These are phyloP conservation scores for Aricia artaxerxes DNA, from an alignment of 2,888 invertebrate genomes.

Conservation along the genomic window DNA sequence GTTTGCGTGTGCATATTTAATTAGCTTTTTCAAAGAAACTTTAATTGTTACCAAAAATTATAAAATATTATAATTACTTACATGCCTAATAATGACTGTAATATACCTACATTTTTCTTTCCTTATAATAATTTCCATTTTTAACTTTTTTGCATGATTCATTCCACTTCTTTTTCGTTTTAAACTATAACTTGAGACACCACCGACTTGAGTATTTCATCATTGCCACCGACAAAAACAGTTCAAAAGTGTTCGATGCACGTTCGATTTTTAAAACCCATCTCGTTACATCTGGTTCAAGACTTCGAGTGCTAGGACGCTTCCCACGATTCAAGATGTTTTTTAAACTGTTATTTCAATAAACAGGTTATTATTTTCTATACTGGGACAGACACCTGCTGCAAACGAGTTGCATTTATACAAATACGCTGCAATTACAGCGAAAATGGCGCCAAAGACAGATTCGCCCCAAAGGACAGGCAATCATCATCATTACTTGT, in stretches of 20 bases:
- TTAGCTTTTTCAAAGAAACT: not conserved
- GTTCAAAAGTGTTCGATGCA: not conserved
- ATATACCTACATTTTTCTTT: too few relatives aligned
- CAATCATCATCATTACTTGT: too few relatives aligned
- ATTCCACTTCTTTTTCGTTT: too few relatives aligned
- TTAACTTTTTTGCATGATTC: too few relatives aligned
- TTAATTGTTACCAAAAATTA: not conserved
- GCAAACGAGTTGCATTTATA: conserved; percentile 15
- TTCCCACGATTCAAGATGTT: conserved; percentile 32
- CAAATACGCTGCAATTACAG: not conserved
- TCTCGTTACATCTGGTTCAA: conserved; percentile 54
- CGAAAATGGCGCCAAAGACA: conserved; percentile 14
- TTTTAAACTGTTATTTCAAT: conserved; percentile 26
- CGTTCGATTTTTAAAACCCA: conserved; percentile 30
- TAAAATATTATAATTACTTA: too few relatives aligned
- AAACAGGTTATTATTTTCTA: conserved; percentile 30
- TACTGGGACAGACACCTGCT: conserved; percentile 4
- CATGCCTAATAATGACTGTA: too few relatives aligned
- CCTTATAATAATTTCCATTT: too few relatives aligned
- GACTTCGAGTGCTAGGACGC: conserved; percentile 39
- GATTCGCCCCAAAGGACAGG: not conserved
- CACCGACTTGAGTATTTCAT: too few relatives aligned
- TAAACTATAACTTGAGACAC: too few relatives aligned
- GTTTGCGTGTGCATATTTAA: not conserved
- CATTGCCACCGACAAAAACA: not conserved